Conservation (phyloP, 2,113 vertebrate genomes). For the Scytalopus superciliaris region DNA sequence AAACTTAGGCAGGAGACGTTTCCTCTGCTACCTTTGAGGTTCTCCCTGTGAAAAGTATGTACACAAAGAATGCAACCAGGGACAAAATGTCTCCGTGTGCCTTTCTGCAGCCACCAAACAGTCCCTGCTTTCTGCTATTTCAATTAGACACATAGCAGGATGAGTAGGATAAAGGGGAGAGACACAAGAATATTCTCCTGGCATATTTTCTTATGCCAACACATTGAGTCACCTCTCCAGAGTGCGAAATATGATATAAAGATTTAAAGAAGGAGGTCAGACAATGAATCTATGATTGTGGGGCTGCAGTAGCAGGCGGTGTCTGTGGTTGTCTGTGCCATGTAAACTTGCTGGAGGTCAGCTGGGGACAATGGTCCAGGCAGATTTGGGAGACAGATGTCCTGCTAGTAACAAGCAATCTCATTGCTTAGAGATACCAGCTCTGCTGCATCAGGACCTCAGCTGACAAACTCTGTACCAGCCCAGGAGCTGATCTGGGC, state of each 20-base stretch:
- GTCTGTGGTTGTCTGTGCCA: conserved; percentile 30
- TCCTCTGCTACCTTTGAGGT: not conserved
- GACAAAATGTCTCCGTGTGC: not conserved
- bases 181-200: conserved; percentile 16
- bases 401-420: not conserved
- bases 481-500: not conserved
- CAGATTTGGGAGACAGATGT: not conserved
- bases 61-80: not conserved
- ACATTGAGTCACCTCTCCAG: conserved; percentile 45
- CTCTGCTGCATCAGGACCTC: not conserved
- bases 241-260: conserved; percentile 60
- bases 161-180: conserved; percentile 18
- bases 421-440: not conserved
- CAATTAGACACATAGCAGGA: conserved; percentile 37
- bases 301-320: not conserved
- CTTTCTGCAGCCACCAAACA: not conserved
- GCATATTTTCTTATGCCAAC: conserved; percentile 12
- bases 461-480: not conserved
- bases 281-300: conserved; percentile 3
- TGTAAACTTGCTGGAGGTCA: conserved; percentile 32
- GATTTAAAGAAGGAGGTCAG: conserved; percentile 56
- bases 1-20: not conserved
- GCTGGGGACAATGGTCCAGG: conserved; percentile 29
- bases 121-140: conserved; percentile 40
- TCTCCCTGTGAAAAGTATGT: not conserved